phyloP scores from a whole-genome alignment of 2,888 invertebrate genomes.

The Zygogramma bicolorata region DNA sequence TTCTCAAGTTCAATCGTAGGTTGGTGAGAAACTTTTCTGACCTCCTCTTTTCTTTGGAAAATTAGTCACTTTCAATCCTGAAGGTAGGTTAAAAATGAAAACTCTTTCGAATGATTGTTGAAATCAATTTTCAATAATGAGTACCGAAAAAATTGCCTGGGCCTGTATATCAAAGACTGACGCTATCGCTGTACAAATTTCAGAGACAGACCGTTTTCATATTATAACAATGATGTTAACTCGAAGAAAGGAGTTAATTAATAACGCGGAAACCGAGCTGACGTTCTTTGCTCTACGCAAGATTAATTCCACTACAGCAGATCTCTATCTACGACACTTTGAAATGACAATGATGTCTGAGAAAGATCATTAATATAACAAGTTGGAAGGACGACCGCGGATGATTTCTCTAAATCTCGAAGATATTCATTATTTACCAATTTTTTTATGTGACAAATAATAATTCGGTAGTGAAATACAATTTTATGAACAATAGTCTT shows the following conservation, averaged over 20 bases:
- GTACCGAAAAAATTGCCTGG: not conserved
- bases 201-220: conserved; percentile 46
- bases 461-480: too few relatives aligned
- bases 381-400: conserved; percentile 35
- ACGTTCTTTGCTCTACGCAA: conserved; percentile 49
- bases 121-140: too few relatives aligned
- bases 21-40: too few relatives aligned
- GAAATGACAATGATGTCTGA: conserved; percentile 58
- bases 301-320: conserved; percentile 55
- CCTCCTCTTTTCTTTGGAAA: too few relatives aligned
- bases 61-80: too few relatives aligned
- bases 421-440: conserved; percentile 2
- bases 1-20: too few relatives aligned
- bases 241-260: conserved; percentile 54
- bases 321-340: conserved; percentile 57
- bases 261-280: conserved; percentile 51
- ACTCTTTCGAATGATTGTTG: too few relatives aligned
- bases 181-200: conserved; percentile 12
- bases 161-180: not conserved
- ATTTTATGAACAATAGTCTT: too few relatives aligned
- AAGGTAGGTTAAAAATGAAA: too few relatives aligned
- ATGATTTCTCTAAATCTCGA: conserved; percentile 21
- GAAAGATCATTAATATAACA: conserved; percentile 56
- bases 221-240: conserved; percentile 51
- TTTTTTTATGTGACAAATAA: too few relatives aligned